Percentiles rank a stretch among this genome's conserved stretches.
Conservation (phyloP, 2,113 vertebrate species). For the Spermophilus dauricus region DNA sequence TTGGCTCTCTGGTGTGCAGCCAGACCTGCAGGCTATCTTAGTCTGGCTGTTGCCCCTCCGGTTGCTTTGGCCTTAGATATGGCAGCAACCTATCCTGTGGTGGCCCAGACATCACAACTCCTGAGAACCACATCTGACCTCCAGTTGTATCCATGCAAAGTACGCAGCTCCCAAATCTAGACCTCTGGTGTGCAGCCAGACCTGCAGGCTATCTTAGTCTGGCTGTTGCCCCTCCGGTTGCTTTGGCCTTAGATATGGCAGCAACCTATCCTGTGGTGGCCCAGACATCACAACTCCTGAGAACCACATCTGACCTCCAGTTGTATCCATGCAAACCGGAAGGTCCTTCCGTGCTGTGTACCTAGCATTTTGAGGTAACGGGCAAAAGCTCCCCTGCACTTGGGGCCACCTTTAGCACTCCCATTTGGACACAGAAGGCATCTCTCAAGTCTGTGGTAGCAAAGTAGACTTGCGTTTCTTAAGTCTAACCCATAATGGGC, state of each 20-base stretch:
- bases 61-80: background rate
- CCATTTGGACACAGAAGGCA: background rate
- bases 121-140: background rate
- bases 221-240: too few relatives aligned
- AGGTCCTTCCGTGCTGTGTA: background rate
- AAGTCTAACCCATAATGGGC: fast-evolving
- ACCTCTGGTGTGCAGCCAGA: too few relatives aligned
- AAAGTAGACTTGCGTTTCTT: too few relatives aligned
- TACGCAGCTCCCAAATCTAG: background rate
- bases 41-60: background rate
- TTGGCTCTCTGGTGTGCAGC: background rate
- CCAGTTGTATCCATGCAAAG: background rate
- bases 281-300: too few relatives aligned
- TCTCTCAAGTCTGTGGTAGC: background rate
- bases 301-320: too few relatives aligned
- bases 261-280: too few relatives aligned
- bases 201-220: too few relatives aligned
- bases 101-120: background rate
- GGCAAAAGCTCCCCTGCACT: background rate
- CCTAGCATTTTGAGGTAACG: background rate
- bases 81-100: background rate
- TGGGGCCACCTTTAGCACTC: background rate
- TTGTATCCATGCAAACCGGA: too few relatives aligned
- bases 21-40: background rate
- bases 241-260: too few relatives aligned